These are phyloP conservation scores for Potamarius usumacintae DNA, from an alignment of 2,113 vertebrate species.

Conservation along the genomic window DNA sequence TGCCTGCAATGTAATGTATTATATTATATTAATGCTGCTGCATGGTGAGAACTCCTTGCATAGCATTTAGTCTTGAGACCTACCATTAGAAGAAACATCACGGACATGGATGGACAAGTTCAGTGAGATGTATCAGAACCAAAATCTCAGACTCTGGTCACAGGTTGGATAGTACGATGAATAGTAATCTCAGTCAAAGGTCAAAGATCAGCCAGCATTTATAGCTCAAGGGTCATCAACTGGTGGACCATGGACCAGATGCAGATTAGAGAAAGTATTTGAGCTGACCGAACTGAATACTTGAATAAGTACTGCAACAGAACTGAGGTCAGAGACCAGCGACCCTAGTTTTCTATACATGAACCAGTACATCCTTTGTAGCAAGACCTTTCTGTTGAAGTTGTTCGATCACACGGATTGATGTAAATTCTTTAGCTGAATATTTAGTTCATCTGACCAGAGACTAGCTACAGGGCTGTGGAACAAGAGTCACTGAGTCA, in stretches of 20 bases:
- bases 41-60: constrained; percentile 5
- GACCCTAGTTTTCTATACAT: background rate
- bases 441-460: background rate
- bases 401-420: too few species aligned
- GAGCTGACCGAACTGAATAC: background rate
- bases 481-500: background rate
- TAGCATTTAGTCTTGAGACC: background rate
- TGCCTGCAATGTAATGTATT: too few species aligned
- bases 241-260: background rate
- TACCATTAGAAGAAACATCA: background rate
- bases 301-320: too few species aligned
- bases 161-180: background rate
- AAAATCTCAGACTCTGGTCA: background rate
- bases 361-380: background rate
- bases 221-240: background rate
- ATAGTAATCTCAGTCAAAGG: background rate
- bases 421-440: background rate
- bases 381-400: background rate
- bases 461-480: background rate
- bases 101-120: background rate
- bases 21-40: background rate
- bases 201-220: background rate
- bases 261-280: background rate
- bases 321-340: background rate
- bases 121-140: background rate